Percentiles rank a stretch among this genome's conserved stretches.
Evolutionary conservation across 1,140 invertebrate genomes (phyloP).

Genomic region (Drosophila chauvacae): DNA sequence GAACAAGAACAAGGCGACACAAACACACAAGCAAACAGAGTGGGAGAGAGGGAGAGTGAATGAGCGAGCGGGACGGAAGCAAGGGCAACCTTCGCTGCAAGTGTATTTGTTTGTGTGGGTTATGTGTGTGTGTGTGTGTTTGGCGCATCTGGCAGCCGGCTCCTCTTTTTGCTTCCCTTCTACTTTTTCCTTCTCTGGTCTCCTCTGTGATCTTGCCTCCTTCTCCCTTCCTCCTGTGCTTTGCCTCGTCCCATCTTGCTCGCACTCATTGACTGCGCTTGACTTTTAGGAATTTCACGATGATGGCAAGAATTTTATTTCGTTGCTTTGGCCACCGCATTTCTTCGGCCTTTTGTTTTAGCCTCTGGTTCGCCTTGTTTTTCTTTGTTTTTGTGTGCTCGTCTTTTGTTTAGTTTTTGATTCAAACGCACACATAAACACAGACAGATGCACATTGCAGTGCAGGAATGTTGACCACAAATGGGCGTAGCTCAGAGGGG

Average conservation of each 20-base stretch:
- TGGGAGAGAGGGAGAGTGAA: constrained; percentile 15
- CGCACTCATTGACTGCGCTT: constrained; percentile 40
- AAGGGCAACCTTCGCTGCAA: constrained; percentile 45
- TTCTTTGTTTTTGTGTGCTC: constrained; percentile 65
- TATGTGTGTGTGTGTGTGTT: constrained; percentile 6
- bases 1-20: constrained; percentile 51
- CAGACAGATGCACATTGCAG: constrained; percentile 13
- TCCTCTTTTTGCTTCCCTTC: constrained; percentile 9
- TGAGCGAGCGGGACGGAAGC: constrained; percentile 20
- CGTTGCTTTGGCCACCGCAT: constrained; percentile 67
- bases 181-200: constrained; percentile 5
- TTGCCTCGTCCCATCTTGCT: constrained; percentile 30
- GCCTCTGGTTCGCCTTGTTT: constrained; percentile 51
- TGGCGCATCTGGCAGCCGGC: constrained; percentile 53
- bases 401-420: constrained; percentile 77
- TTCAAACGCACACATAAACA: constrained; percentile 33
- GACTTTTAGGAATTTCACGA: constrained; percentile 80
- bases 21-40: constrained; percentile 25
- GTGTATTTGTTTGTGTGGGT: constrained; percentile 32
- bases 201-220: constrained; percentile 9
- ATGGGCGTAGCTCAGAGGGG: constrained; percentile 30
- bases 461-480: constrained; percentile 56
- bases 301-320: constrained; percentile 81
- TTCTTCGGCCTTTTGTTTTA: constrained; percentile 77
- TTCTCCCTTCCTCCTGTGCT: constrained; percentile 10